phyloP scores from a whole-genome alignment of 1,140 invertebrate species.

The Trichoplusia ni region DNA sequence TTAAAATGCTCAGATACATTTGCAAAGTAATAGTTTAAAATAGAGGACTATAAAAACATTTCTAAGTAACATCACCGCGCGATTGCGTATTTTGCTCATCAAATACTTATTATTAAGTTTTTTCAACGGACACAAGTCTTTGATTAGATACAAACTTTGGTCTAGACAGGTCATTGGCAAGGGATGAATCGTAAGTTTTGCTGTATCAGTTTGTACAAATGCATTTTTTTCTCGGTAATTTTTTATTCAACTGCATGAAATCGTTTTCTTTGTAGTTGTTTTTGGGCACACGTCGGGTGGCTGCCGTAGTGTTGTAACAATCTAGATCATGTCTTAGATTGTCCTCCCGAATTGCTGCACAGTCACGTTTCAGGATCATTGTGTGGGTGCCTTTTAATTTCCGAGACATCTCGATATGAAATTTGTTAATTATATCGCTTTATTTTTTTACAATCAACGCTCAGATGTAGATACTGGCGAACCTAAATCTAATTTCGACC shows the following conservation, averaged over 20 bases:
- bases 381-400: slow-evolving; percentile 68
- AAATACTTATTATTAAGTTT: slow-evolving; percentile 48
- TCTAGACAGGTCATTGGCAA: slow-evolving; percentile 71
- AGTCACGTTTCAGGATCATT: slow-evolving; percentile 71
- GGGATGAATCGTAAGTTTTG: slow-evolving; percentile 77
- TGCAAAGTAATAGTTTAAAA: slow-evolving; percentile 53
- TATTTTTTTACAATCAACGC: slow-evolving; percentile 51
- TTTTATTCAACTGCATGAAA: slow-evolving; percentile 65
- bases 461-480: slow-evolving; percentile 40
- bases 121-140: slow-evolving; percentile 43
- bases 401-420: slow-evolving; percentile 59
- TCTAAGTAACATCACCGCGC: slow-evolving; percentile 42
- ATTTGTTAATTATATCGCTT: slow-evolving; percentile 70
- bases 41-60: slow-evolving; percentile 51
- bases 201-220: slow-evolving; percentile 52
- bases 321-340: slow-evolving; percentile 77
- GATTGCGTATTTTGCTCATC: slow-evolving; percentile 61
- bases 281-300: slow-evolving; percentile 63
- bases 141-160: slow-evolving; percentile 42
- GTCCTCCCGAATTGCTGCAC: slow-evolving; percentile 64
- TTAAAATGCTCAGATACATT: slow-evolving; percentile 45
- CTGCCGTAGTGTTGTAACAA: slow-evolving; percentile 70
- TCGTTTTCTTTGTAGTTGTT: slow-evolving; percentile 76
- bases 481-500: slow-evolving; percentile 47
- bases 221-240: slow-evolving; percentile 64